phyloP scores from a whole-genome alignment of 1,140 invertebrate genomes.

The Sycobia sp. region DNA sequence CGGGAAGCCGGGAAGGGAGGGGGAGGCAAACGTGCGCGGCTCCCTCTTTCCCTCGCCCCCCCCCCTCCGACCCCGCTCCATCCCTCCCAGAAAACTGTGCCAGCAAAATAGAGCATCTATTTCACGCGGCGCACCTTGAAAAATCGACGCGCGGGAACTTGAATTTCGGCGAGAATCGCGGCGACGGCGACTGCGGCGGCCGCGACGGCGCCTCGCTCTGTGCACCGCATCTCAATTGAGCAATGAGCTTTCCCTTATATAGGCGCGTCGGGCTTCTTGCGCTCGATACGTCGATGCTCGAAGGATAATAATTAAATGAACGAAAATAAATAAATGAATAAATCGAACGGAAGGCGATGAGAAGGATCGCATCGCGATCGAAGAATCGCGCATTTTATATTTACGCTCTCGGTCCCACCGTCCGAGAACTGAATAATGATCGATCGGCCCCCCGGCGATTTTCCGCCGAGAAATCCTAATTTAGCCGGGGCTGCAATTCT shows the following conservation, averaged over 20 bases:
- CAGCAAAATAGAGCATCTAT: constrained; percentile 53
- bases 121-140: constrained; percentile 40
- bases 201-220: not conserved
- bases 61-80: not conserved
- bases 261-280: no score
- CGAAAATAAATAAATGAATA: no score
- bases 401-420: no score
- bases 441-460: constrained; percentile 6
- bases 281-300: no score
- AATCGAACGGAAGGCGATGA: no score
- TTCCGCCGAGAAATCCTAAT: constrained; percentile 23
- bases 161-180: not conserved
- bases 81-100: constrained; percentile 47
- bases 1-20: not conserved
- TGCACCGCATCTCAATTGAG: no score
- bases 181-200: not conserved
- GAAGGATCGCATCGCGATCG: no score
- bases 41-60: not conserved
- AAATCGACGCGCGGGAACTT: not conserved
- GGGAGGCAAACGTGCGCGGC: not conserved
- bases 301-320: no score
- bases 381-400: no score
- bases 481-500: constrained; percentile 13
- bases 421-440: no score
- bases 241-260: no score